Evolutionary conservation across 2,888 invertebrate species (phyloP), one percentile per base, ranked within the genome.

Genomic region (Tiliacea citrago): DNA sequence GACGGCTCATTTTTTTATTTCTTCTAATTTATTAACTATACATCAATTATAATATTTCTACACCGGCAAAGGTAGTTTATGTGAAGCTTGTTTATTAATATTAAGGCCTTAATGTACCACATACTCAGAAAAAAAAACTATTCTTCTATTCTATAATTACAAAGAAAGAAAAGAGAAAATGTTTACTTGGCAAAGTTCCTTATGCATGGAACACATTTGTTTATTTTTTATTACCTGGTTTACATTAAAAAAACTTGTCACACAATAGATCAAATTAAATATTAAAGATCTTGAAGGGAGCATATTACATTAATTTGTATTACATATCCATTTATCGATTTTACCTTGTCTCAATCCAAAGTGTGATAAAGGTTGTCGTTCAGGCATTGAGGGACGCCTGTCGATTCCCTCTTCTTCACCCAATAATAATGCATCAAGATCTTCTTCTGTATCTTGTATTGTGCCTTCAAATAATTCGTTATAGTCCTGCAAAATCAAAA

Each of bases 401-500:
- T 98, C 97, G 0, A 95, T 92, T 0, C 91, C 91, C n/a, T 97
- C 98, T 45, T 97, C 98, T 62, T 98, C 98, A 70, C 98, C 98
- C 83, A 98, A 97, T 53, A 98, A 92, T 88, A 98, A 96, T 57
- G 98, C 98, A 89, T 98, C 99, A 53, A 98, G 96, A 73, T 98
- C 98, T 80, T 98, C 98, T 79, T 99, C 99, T 29, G 97, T 97
- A 86, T 98, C 98, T 72, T 79, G 79, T 68, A 98, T 96, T 83
- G 98, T 98, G 86, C 97, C 98, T 86, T 98, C 98, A 89, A 99
- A 99, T 69, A 99, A 96, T 89, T 98, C 98, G 90, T 98, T 98
- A 92, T 99, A 99, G 93, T 99, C 99, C 97, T 97, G 92, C 0
- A 77, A 65, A 68, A 51, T 12, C 2, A 12, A 55, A 58, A n/a